Percentiles rank a stretch among this genome's conserved stretches.
phyloP scores from a whole-genome alignment of 1,140 invertebrate species.

The Rhyacophila brunnea region DNA sequence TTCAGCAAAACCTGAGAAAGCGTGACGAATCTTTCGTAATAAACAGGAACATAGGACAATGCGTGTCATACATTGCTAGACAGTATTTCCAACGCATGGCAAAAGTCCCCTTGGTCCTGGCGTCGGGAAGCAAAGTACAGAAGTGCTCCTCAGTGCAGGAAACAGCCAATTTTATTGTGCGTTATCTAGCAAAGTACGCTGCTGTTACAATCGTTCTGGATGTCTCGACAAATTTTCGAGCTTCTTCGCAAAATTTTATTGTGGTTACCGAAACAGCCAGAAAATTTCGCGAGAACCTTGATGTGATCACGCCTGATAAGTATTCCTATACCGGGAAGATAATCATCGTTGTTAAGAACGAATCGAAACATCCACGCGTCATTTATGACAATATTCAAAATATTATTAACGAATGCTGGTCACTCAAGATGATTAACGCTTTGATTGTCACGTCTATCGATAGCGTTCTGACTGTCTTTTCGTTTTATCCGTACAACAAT shows the following conservation, averaged over 20 bases:
- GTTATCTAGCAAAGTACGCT: conserved; percentile 10
- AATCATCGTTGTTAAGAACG: conserved; percentile 22
- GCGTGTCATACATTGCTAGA: conserved; percentile 20
- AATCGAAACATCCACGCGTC: not conserved
- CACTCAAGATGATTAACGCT: conserved; percentile 20
- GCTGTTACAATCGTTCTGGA: conserved; percentile 7
- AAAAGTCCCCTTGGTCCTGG: conserved; percentile 22
- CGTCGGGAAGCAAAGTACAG: conserved; percentile 3
- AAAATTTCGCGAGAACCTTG: conserved; percentile 10
- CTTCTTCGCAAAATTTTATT: conserved; percentile 24
- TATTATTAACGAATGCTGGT: conserved; percentile 25
- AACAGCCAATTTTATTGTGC: conserved; percentile 13
- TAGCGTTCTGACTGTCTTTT: conserved; percentile 8
- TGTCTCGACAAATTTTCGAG: not conserved
- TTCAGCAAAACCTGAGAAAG: not conserved
- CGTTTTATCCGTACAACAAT: conserved; percentile 22
- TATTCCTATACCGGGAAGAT: conserved; percentile 19
- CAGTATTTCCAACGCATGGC: conserved; percentile 13
- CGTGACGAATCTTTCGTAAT: not conserved
- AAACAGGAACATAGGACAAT: conserved; percentile 9
- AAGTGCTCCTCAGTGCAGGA: not conserved
- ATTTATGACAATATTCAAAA: conserved; percentile 2
- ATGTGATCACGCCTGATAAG: conserved; percentile 9
- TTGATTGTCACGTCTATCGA: conserved; percentile 8
- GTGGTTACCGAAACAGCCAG: conserved; percentile 14